A percentile compares a stretch with the other conserved stretches of the same genome.
Conservation (phyloP, 1,140 invertebrate species). For the Aleiodes sp. region DNA sequence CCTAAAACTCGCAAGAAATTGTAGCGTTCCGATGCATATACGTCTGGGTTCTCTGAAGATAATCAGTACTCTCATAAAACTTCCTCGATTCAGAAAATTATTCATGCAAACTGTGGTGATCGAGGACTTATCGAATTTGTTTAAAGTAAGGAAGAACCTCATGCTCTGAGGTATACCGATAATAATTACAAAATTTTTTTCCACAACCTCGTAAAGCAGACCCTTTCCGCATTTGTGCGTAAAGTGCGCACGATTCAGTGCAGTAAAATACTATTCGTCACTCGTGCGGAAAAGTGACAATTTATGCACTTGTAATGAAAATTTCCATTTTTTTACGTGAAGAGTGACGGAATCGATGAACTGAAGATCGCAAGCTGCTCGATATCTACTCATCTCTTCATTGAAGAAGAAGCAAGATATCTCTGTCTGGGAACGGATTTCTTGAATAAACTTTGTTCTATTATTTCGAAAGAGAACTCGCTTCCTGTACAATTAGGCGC, state of each 20-base stretch:
- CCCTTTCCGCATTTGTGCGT: too few relatives aligned
- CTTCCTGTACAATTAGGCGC: conserved; percentile 46
- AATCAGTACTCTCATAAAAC: background rate
- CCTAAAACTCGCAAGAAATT: background rate
- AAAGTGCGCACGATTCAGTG: too few relatives aligned
- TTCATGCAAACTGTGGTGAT: background rate
- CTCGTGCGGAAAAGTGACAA: background rate
- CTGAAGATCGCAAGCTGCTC: conserved; percentile 49
- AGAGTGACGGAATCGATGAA: conserved; percentile 39
- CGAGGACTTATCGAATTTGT: conserved; percentile 1
- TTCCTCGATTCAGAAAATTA: background rate
- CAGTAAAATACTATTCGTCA: too few relatives aligned
- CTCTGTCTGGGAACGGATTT: conserved; percentile 37
- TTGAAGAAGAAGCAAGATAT: conserved; percentile 32
- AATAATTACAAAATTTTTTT: background rate
- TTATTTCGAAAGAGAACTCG: conserved; percentile 37
- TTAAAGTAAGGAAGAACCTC: background rate
- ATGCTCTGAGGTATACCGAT: background rate
- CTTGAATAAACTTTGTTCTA: conserved; percentile 36
- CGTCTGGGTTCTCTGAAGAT: conserved; percentile 34
- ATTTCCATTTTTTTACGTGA: conserved; percentile 1
- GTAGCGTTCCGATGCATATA: background rate
- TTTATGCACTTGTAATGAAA: background rate
- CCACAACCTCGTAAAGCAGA: too few relatives aligned
- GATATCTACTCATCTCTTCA: conserved; percentile 40